Evolutionary conservation across 2,888 invertebrate species (phyloP).

Genomic region (Panorpa germanica): DNA sequence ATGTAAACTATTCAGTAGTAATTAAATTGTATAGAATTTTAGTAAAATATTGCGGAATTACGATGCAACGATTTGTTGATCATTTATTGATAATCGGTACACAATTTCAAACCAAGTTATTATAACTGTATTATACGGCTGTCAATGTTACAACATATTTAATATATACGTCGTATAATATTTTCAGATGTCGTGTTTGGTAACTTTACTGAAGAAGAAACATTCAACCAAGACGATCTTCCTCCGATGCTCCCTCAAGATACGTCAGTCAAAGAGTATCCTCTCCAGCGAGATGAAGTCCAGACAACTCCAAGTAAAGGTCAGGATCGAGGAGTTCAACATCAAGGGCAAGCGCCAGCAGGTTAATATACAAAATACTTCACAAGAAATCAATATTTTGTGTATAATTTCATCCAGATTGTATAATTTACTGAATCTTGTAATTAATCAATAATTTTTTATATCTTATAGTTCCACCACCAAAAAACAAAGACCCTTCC

Average conservation of each 20-base stretch:
- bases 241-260: conserved; percentile 22
- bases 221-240: conserved; percentile 22
- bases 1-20: too few relatives aligned
- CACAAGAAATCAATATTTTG: neutral
- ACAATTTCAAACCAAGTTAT: too few relatives aligned
- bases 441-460: conserved; percentile 5
- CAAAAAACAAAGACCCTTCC: conserved; percentile 33
- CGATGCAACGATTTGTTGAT: too few relatives aligned
- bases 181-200: conserved; percentile 32
- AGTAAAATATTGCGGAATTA: too few relatives aligned
- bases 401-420: conserved; percentile 3
- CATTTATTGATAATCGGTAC: too few relatives aligned
- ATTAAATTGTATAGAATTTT: too few relatives aligned
- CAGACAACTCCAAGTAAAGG: conserved; percentile 35
- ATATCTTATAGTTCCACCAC: conserved; percentile 20
- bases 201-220: conserved; percentile 42
- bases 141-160: too few relatives aligned
- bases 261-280: conserved; percentile 36
- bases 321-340: too few relatives aligned
- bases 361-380: neutral
- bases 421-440: neutral
- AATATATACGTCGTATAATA: too few relatives aligned
- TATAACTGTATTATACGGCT: too few relatives aligned
- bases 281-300: conserved; percentile 48
- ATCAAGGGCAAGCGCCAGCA: neutral